These are phyloP conservation scores for Drosophila nigrodunni DNA, from an alignment of 1,140 invertebrate genomes.

Conservation along the genomic window DNA sequence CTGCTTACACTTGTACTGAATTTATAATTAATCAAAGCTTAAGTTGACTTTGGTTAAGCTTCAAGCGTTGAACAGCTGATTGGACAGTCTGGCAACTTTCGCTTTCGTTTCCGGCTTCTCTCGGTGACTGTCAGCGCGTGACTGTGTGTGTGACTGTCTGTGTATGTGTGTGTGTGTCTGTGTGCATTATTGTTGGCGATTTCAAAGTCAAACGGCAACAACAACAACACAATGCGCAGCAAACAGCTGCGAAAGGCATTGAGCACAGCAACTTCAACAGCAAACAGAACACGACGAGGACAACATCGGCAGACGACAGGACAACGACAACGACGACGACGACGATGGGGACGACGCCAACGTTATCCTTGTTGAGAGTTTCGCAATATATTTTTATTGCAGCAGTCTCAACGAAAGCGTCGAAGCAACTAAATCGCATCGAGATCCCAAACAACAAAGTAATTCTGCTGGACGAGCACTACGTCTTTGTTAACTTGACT, in stretches of 20 bases:
- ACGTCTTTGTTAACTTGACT: conserved; percentile 8
- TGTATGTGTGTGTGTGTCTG: conserved; percentile 29
- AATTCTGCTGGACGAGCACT: conserved; percentile 9
- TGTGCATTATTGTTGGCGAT: conserved; percentile 75
- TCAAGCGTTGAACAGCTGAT: conserved; percentile 32
- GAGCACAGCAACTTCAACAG: conserved; percentile 65
- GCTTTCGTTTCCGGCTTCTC: conserved; percentile 69
- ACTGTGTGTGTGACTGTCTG: conserved; percentile 64
- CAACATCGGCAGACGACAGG: conserved; percentile 46
- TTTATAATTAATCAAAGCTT: conserved; percentile 1
- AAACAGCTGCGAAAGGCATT: conserved; percentile 65
- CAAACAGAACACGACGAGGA: conserved; percentile 59
- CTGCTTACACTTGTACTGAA: neutral
- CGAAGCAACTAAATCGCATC: conserved; percentile 67
- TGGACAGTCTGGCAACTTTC: conserved; percentile 66
- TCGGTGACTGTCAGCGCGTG: conserved; percentile 24
- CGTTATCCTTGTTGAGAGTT: conserved; percentile 81
- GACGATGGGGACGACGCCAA: conserved; percentile 57
- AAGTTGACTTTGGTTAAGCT: conserved; percentile 1
- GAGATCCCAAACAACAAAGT: conserved; percentile 35
- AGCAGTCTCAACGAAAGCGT: conserved; percentile 78
- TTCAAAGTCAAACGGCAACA: conserved; percentile 74
- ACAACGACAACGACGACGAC: conserved; percentile 43
- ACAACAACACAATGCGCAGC: conserved; percentile 73
- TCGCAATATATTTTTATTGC: conserved; percentile 82